Conservation (phyloP, 2,113 vertebrate genomes). For the Potamarius usumacintae region DNA sequence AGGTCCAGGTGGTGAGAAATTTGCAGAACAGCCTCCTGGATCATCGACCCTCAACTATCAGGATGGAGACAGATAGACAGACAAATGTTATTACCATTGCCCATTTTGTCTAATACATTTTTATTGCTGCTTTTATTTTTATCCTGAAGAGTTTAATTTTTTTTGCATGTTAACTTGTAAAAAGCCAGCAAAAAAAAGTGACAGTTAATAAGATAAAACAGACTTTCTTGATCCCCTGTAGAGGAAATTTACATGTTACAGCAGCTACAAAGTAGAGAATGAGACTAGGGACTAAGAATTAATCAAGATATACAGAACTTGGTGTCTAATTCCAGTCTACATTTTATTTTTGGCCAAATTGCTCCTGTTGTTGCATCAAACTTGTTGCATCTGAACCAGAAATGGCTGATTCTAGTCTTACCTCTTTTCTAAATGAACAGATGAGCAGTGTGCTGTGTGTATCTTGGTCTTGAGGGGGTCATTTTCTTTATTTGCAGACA, state of each 20-base stretch:
- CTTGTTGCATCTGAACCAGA: background rate
- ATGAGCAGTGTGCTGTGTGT: background rate
- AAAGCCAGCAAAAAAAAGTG: background rate
- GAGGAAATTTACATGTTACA: too few species aligned
- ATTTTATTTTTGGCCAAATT: background rate
- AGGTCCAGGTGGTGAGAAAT: too few species aligned
- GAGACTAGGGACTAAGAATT: background rate
- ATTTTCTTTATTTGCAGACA: background rate
- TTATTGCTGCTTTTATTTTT: background rate
- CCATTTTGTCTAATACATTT: background rate
- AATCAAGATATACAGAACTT: background rate
- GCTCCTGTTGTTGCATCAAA: background rate
- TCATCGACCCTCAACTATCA: too few species aligned
- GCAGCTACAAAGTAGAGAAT: too few species aligned
- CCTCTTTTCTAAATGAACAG: background rate
- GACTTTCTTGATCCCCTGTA: too few species aligned
- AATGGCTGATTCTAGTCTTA: background rate
- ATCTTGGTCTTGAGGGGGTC: background rate
- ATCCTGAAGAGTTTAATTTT: background rate
- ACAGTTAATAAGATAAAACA: too few species aligned
- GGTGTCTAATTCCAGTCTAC: background rate
- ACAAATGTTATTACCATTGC: background rate
- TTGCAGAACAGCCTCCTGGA: too few species aligned
- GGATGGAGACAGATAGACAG: too few species aligned
- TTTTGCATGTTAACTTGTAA: background rate